Evolutionary conservation across 2,888 invertebrate species (phyloP).

Genomic region (Sinopyrophorus schimmeli): DNA sequence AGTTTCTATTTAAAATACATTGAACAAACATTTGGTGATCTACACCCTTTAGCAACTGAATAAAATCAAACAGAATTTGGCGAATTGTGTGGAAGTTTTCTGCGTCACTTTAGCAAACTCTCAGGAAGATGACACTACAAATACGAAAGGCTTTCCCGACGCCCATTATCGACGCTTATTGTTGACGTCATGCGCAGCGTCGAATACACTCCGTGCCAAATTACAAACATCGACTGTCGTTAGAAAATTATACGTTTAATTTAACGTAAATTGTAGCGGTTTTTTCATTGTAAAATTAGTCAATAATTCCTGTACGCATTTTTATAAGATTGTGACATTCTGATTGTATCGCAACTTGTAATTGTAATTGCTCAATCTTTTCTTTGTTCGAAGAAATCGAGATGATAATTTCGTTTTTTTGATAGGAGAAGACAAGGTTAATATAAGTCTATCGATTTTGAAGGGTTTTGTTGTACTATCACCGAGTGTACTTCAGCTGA

Average conservation of each 20-base stretch:
- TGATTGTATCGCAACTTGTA: too few species aligned
- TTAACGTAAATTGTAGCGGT: too few species aligned
- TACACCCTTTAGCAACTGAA: too few species aligned
- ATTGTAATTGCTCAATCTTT: too few species aligned
- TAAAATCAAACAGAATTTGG: neutral
- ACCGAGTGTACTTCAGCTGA: constrained; percentile 51
- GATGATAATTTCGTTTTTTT: too few species aligned
- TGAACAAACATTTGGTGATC: too few species aligned
- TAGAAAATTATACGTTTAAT: too few species aligned
- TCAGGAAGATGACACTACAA: constrained; percentile 13
- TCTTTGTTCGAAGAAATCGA: too few species aligned
- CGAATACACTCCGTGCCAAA: constrained; percentile 30
- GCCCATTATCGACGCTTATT: constrained; percentile 42
- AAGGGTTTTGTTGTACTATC: constrained; percentile 17
- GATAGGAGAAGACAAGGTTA: constrained; percentile 15
- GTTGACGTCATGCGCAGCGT: constrained; percentile 43
- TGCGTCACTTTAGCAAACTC: neutral
- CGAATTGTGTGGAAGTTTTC: neutral
- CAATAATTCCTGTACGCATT: too few species aligned
- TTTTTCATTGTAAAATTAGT: too few species aligned
- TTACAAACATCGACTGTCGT: constrained; percentile 16
- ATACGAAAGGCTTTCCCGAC: constrained; percentile 20
- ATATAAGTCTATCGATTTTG: constrained; percentile 26
- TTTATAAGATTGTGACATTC: too few species aligned
- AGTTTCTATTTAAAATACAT: too few species aligned